Evolutionary conservation across 2,113 vertebrate species (phyloP), one percentile per base, ranked within the genome.

Genomic region (Austrofundulus limnaeus): DNA sequence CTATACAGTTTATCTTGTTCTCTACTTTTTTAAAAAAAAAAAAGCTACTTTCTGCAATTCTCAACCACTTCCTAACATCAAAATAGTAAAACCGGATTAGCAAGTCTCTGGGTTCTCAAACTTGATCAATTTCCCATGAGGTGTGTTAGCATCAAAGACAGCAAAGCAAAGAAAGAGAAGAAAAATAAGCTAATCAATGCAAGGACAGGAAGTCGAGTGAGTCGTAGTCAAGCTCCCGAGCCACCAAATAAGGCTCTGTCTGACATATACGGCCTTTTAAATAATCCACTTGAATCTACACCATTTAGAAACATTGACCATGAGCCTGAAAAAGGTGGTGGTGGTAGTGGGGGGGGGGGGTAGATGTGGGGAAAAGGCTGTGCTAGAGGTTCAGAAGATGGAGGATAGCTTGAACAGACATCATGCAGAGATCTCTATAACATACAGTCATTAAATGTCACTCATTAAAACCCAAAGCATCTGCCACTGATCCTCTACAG

Each of bases 211-310:
- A 77, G 73, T 79, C 11, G 50, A 83, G 68, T 52, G 61, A 82
- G 75, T 68, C 70, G 11, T 21, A 74, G 75, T 78, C 81, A 77
- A 82, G 84, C 84, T 85, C 81, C 77, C 80, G 85, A 81, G 64
- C 78, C 47, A 20, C 75, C 72, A 80, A 82, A 91, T 89, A 87
- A 87, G 80, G 80, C 88, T 88, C 78, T 62, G 71, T 78, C 80
- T 85, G 81, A 87, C 86, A 87, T 21, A 87, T 21, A 1, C 58
- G 64, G 73, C 76, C 83, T 88, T 90, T 90, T 59, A 75, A 86
- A 90, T 91, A 87, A 92, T 91, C 90, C 81, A 86, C 84, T 85
- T 82, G 81, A 80, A 87, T 88, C 75, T 78, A 70, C 48, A 68
- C 55, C 68, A 56, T 86, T 89, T 81, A 80, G 77, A 85, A 83